phyloP scores from a whole-genome alignment of 1,140 invertebrate genomes.

The Colletes latitarsis region DNA sequence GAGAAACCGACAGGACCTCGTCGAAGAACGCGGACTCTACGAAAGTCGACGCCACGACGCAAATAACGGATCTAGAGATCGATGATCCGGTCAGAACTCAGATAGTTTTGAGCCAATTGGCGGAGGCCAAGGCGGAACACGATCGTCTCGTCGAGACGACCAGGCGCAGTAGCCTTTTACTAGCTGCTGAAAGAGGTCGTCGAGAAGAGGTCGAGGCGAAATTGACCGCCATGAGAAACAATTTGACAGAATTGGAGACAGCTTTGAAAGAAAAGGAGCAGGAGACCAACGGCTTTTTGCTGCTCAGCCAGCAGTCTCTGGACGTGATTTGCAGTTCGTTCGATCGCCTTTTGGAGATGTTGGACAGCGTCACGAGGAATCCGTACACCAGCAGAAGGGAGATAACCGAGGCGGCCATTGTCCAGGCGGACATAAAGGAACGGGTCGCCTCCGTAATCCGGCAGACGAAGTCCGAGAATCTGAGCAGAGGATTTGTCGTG shows the following conservation, averaged over 20 bases:
- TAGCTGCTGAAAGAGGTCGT: slow-evolving; percentile 69
- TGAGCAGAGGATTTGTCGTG: slow-evolving; percentile 53
- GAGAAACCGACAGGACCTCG: not conserved
- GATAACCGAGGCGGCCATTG: not conserved
- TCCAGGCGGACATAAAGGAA: slow-evolving; percentile 59
- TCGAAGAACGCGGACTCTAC: not conserved
- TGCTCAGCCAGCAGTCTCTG: slow-evolving; percentile 73
- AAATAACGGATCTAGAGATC: not conserved
- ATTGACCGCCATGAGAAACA: slow-evolving; percentile 62
- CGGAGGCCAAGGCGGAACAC: slow-evolving; percentile 51
- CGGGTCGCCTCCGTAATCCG: slow-evolving; percentile 68
- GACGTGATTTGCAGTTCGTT: slow-evolving; percentile 74
- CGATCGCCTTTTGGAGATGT: slow-evolving; percentile 69
- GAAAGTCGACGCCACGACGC: slow-evolving; percentile 24
- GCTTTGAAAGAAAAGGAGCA: slow-evolving; percentile 67
- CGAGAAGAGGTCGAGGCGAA: slow-evolving; percentile 71
- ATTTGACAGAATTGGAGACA: slow-evolving; percentile 69
- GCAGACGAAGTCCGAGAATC: slow-evolving; percentile 76
- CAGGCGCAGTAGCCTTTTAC: slow-evolving; percentile 42
- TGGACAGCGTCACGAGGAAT: slow-evolving; percentile 59
- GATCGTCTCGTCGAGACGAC: slow-evolving; percentile 59
- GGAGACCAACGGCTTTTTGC: slow-evolving; percentile 68
- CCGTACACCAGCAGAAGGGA: slow-evolving; percentile 8
- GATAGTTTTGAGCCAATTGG: slow-evolving; percentile 49
- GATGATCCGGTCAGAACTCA: slow-evolving; percentile 34